Conservation (phyloP, 2,113 vertebrate genomes). For the Tapirus terrestris region DNA sequence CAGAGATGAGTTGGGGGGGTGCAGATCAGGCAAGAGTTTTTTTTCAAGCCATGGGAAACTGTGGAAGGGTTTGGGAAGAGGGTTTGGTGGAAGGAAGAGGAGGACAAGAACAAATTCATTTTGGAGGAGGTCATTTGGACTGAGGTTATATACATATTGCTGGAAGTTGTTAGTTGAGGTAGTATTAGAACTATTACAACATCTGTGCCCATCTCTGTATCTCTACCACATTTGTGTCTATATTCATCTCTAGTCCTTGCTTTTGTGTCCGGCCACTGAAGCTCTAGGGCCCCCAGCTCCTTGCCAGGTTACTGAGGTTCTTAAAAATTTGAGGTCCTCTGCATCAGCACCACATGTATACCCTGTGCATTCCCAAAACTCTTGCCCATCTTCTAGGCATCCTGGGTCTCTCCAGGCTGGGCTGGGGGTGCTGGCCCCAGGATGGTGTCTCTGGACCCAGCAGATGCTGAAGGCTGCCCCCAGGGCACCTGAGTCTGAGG, state of each 20-base stretch:
- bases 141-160: not conserved
- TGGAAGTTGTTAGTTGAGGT: not conserved
- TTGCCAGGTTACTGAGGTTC: not conserved
- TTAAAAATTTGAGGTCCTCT: slow-evolving; percentile 25
- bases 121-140: not conserved
- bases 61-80: not conserved
- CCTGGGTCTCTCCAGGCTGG: not conserved
- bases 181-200: not conserved
- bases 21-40: not conserved
- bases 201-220: not conserved
- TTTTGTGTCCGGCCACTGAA: not conserved
- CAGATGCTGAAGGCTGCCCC: not conserved
- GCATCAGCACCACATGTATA: not conserved
- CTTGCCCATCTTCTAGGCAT: not conserved
- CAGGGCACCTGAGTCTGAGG: not conserved
- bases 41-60: not conserved
- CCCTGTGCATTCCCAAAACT: not conserved
- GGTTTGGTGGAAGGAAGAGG: not conserved
- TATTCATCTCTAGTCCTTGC: not conserved
- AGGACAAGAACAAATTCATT: not conserved
- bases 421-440: not conserved
- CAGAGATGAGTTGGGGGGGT: not conserved
- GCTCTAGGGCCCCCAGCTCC: not conserved
- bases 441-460: not conserved
- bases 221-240: not conserved